Base-by-base conservation (phyloP, 2,888 invertebrate species). In the Cotesia congregata region DNA sequence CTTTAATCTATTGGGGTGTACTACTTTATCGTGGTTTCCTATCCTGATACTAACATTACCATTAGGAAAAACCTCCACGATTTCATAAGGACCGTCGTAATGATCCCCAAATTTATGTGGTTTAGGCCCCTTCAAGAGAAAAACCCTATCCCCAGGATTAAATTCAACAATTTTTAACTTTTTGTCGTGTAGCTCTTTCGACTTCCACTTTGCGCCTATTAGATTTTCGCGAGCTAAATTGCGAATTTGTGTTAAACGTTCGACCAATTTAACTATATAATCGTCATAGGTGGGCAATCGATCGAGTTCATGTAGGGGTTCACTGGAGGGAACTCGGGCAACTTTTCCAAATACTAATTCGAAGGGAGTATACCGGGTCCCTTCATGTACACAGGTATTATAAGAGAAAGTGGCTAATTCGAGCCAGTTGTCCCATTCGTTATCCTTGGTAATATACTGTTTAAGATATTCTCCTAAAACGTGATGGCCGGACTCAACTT, bases 401-500 rank as follows among this genome's bases (percentile, higher is more conserved):
- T 17, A 17, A 17, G 17, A 17, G 1, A 17, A 17, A 17, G 17
- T 17, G 17, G 17, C 17, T 1, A 17, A 17, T 17, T 17, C 17
- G 17, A 17, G 17, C 17, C 0, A 17, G 1, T 17, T 17, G 17
- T 17, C 17, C 17, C 17, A 17, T 17, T 17, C 17, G 17, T 17
- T 6, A 1, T 80, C 73, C 30, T 69, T 67, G 9, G 17, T 17
- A 0, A 74, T 67, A 15, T 78, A 81, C n/a, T 80, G 75, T 74
- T 78, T 78, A 20, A 79, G 41, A 68, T 77, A 81, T 78, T 82
- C 80, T 0, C 60, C 72, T 0, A 82, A 41, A 0, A 75, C 77
- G 17, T 78, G 77, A 39, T 81, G 82, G 0, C n/a, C n/a, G n/a
- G n/a, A n/a, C n/a, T n/a, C n/a, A n/a, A n/a, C n/a, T n/a, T n/a